Evolutionary conservation across 64 coral and sea anemone species (phyloP).

Genomic region (Montipora sp.): DNA sequence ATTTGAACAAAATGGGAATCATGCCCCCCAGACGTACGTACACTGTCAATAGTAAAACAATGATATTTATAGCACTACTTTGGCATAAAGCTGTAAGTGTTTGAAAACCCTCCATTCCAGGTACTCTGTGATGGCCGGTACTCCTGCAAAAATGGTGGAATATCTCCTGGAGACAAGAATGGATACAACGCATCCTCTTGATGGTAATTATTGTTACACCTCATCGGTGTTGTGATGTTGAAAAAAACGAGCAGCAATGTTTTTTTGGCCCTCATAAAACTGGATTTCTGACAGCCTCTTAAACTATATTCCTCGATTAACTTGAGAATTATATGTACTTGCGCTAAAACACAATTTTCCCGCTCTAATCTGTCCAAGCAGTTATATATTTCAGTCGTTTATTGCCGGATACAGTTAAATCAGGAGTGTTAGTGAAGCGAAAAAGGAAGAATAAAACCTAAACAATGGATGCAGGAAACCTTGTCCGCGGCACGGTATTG

Average conservation of each 20-base stretch:
- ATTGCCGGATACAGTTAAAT: too few species aligned
- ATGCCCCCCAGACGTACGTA: constrained; percentile 17
- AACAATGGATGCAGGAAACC: too few species aligned
- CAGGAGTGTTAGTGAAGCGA: too few species aligned
- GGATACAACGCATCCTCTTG: constrained; percentile 13
- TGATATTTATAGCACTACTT: too few species aligned
- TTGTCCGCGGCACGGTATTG: too few species aligned
- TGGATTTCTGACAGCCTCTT: neutral
- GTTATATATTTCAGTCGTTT: too few species aligned
- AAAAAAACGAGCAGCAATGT: too few species aligned
- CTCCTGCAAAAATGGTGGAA: constrained; percentile 82
- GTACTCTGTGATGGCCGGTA: constrained; percentile 86
- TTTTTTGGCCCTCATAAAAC: neutral
- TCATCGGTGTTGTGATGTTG: too few species aligned
- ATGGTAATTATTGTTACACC: constrained; percentile 51
- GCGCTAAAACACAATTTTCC: too few species aligned
- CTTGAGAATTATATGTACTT: too few species aligned
- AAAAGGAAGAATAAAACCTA: too few species aligned
- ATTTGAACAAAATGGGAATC: constrained; percentile 1
- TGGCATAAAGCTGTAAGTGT: neutral
- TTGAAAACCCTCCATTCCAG: constrained; percentile 12
- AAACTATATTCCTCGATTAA: neutral
- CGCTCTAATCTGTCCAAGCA: too few species aligned
- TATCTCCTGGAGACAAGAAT: constrained; percentile 75
- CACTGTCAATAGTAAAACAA: neutral